Evolutionary conservation across 2,113 vertebrate genomes (phyloP).

Genomic region (Calidris pygmaea): DNA sequence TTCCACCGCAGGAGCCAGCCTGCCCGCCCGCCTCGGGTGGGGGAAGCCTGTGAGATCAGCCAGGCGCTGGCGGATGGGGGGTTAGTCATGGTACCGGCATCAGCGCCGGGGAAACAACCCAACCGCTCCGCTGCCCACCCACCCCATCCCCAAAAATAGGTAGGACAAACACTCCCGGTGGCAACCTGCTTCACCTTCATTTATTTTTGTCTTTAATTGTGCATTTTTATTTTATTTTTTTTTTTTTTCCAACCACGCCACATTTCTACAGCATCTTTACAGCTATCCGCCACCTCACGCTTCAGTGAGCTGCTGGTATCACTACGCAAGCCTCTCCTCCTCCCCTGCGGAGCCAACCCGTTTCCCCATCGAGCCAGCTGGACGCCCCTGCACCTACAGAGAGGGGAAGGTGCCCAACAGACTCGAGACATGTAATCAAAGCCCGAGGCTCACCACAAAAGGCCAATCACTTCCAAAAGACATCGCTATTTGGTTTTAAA

Average conservation of each 20-base stretch:
- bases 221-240: background rate
- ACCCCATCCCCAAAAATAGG: background rate
- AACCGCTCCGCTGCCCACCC: background rate
- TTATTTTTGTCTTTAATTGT: conserved; percentile 46
- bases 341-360: background rate
- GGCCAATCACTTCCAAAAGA: background rate
- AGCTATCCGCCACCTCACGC: background rate
- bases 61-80: background rate
- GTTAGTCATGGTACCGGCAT: too few species aligned
- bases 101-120: fast-evolving
- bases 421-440: background rate
- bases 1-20: background rate
- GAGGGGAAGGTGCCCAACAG: background rate
- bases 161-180: background rate
- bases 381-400: background rate
- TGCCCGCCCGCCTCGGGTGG: background rate
- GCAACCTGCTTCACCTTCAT: conserved; percentile 27
- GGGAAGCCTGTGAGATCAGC: fast-evolving
- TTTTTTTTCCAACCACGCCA: conserved; percentile 1
- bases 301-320: background rate
- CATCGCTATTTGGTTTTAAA: conserved; percentile 1
- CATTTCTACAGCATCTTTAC: conserved; percentile 9
- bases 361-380: background rate
- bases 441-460: background rate
- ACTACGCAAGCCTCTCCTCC: fast-evolving